Conservation (phyloP, 53 echinoderm and acorn worm genomes). For the Hippasteria phrygiana region DNA sequence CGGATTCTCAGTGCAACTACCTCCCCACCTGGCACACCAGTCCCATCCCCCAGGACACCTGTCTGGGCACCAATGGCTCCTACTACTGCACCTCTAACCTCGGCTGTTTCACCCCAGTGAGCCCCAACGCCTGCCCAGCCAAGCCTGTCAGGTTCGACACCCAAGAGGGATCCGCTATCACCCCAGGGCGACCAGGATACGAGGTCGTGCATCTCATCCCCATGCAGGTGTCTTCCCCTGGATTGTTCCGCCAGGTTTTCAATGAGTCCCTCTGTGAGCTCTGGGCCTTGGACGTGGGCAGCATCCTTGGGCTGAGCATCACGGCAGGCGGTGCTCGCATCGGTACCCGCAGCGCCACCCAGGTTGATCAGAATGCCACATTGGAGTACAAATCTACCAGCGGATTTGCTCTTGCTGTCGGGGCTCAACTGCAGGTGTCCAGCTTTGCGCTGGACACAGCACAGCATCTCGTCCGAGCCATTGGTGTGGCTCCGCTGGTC, state of each 20-base stretch:
- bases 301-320: conserved; percentile 28
- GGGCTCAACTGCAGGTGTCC: neutral
- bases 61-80: neutral
- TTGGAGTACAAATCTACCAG: conserved; percentile 11
- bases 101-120: neutral
- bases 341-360: no score
- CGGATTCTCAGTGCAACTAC: conserved; percentile 10
- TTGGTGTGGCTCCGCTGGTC: neutral
- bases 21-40: neutral
- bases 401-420: neutral
- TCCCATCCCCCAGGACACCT: conserved; percentile 19
- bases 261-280: conserved; percentile 5
- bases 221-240: conserved; percentile 11
- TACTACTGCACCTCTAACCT: conserved; percentile 10
- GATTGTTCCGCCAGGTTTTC: conserved; percentile 15
- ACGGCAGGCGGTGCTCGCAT: conserved; percentile 30
- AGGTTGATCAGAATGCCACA: neutral
- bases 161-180: neutral
- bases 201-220: conserved; percentile 37
- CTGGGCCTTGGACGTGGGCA: conserved; percentile 10
- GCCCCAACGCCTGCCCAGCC: conserved; percentile 1
- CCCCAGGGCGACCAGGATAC: conserved; percentile 18
- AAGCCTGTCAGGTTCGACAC: neutral
- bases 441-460: neutral
- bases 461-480: conserved; percentile 39